These are phyloP conservation scores for Harlomillsia oculata DNA, from an alignment of 1,140 invertebrate species.

Conservation along the genomic window DNA sequence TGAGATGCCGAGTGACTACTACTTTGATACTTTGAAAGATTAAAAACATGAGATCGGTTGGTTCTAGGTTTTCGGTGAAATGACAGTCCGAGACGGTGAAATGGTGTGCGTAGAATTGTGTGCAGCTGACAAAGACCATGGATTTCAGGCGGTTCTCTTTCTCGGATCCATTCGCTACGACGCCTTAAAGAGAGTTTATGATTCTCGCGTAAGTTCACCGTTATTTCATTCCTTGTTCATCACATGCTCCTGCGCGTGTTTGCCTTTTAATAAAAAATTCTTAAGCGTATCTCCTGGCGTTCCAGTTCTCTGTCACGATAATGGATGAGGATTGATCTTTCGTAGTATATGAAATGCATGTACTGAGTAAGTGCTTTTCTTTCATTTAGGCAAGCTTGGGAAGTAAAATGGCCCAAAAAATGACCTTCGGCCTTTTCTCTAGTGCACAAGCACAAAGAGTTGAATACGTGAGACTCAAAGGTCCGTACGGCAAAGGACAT, in stretches of 20 bases:
- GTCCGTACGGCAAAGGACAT: constrained; percentile 89
- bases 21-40: too few relatives aligned
- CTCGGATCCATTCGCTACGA: constrained; percentile 95
- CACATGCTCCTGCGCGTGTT: too few relatives aligned
- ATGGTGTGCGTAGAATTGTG: constrained; percentile 97
- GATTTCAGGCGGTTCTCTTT: constrained; percentile 85
- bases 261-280: not conserved
- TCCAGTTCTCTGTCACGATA: not conserved
- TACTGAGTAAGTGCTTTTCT: not conserved
- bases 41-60: not conserved
- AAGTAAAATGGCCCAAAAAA: constrained; percentile 87
- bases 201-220: constrained; percentile 73
- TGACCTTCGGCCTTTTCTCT: constrained; percentile 86
- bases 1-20: too few relatives aligned
- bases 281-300: not conserved
- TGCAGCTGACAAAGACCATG: constrained; percentile 71
- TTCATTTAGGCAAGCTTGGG: constrained; percentile 75
- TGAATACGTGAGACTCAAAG: constrained; percentile 96
- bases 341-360: too few relatives aligned
- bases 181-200: constrained; percentile 90
- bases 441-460: constrained; percentile 65
- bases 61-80: constrained; percentile 78
- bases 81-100: constrained; percentile 90
- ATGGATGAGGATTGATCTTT: not conserved
- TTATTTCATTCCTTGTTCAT: too few relatives aligned